Evolutionary conservation across 1,140 invertebrate genomes (phyloP).

Genomic region (Atta texana): DNA sequence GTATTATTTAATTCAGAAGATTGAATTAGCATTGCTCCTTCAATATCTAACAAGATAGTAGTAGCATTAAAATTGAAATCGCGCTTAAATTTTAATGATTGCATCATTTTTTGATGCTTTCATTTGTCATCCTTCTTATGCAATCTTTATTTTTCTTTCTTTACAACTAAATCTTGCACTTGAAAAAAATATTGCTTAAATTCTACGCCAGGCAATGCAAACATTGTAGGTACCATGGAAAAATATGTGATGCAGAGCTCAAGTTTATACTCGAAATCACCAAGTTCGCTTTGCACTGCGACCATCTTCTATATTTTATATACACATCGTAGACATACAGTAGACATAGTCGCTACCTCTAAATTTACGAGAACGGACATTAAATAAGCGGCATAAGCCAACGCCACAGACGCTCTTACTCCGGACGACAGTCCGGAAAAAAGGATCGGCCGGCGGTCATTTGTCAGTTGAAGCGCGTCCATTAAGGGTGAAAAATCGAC

Average conservation of each 20-base stretch:
- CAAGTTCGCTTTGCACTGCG: neutral
- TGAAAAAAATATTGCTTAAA: conserved; percentile 11
- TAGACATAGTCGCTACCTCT: conserved; percentile 23
- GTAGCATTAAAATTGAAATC: conserved; percentile 3
- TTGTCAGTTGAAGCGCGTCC: conserved; percentile 82
- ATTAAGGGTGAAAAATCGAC: conserved; percentile 85
- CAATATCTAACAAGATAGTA: neutral
- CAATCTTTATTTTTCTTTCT: neutral
- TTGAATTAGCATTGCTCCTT: no score
- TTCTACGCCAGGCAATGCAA: neutral
- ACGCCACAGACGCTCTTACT: conserved; percentile 57
- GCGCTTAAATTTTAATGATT: neutral
- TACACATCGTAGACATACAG: conserved; percentile 23
- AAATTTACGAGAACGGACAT: conserved; percentile 70
- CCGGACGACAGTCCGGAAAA: conserved; percentile 64
- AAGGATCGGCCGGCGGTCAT: conserved; percentile 76
- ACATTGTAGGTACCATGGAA: neutral
- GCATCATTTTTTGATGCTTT: neutral
- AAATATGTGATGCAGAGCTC: neutral
- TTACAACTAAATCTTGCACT: conserved; percentile 6
- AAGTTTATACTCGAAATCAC: conserved; percentile 16
- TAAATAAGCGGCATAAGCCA: conserved; percentile 71
- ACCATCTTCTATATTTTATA: conserved; percentile 43
- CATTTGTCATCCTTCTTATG: neutral
- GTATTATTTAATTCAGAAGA: no score